Percentiles rank a stretch among this genome's conserved stretches.
These are phyloP conservation scores for Myathropa florea DNA, from an alignment of 2,888 invertebrate species.

Conservation along the genomic window DNA sequence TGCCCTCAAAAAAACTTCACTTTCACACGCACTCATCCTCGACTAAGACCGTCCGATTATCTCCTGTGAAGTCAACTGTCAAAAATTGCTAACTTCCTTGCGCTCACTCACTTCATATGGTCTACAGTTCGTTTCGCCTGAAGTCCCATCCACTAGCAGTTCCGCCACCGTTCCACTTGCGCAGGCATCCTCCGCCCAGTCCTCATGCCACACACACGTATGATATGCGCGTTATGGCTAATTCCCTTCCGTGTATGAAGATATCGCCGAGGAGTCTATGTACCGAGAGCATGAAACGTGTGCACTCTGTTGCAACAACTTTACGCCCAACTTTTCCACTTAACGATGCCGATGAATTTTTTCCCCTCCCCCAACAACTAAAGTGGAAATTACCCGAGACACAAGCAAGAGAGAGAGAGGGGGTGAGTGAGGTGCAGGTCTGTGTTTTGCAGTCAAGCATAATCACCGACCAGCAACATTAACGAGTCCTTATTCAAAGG, in stretches of 20 bases:
- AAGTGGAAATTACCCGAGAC: slow-evolving; percentile 30
- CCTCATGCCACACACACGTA: neutral
- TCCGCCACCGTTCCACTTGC: slow-evolving; percentile 29
- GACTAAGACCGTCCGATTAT: neutral
- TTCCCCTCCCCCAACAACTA: neutral
- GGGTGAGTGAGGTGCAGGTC: too few species aligned
- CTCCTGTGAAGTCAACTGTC: neutral
- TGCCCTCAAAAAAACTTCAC: neutral
- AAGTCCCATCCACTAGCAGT: slow-evolving; percentile 22
- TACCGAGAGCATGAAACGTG: neutral
- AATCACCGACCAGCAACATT: neutral
- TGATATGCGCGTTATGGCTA: slow-evolving; percentile 43
- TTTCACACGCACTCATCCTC: too few species aligned
- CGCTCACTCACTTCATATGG: neutral
- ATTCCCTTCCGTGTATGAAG: slow-evolving; percentile 45
- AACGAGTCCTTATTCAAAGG: neutral
- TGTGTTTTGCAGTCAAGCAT: neutral
- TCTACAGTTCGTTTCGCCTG: neutral
- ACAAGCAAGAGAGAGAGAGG: neutral
- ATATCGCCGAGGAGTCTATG: slow-evolving; percentile 17
- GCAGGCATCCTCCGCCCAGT: neutral
- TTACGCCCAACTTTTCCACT: slow-evolving; percentile 26
- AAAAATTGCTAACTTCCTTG: neutral
- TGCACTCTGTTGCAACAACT: slow-evolving; percentile 10
- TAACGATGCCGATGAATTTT: slow-evolving; percentile 15